A percentile compares a stretch with the other conserved stretches of the same genome.
Evolutionary conservation across 1,140 invertebrate species (phyloP).

Genomic region (Lepidostoma basale): DNA sequence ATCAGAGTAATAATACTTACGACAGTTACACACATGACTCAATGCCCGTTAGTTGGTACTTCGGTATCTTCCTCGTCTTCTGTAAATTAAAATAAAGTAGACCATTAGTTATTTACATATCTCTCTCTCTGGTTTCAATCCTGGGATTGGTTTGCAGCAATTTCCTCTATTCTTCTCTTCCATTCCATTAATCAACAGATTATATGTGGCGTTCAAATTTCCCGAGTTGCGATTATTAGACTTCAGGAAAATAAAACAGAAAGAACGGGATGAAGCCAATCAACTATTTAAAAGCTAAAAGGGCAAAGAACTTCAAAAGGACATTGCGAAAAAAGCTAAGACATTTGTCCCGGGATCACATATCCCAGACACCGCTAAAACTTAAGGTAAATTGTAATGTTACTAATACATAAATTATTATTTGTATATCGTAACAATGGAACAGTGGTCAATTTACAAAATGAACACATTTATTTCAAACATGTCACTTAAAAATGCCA

Average conservation of each 20-base stretch:
- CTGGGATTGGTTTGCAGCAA: too few relatives aligned
- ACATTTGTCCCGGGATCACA: conserved; percentile 74
- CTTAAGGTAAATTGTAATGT: conserved; percentile 57
- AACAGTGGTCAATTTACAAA: too few relatives aligned
- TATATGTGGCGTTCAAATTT: conserved; percentile 73
- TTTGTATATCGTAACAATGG: too few relatives aligned
- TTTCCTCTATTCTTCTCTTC: too few relatives aligned
- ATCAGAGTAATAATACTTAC: too few relatives aligned
- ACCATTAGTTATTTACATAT: too few relatives aligned
- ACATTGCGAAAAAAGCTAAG: conserved; percentile 87
- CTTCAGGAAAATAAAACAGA: conserved; percentile 92
- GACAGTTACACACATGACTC: conserved; percentile 15
- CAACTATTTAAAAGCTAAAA: conserved; percentile 92
- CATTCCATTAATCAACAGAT: conserved; percentile 56
- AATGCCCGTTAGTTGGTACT: conserved; percentile 54
- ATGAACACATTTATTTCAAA: too few relatives aligned
- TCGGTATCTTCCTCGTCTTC: conserved; percentile 60
- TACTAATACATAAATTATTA: too few relatives aligned
- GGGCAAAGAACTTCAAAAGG: conserved; percentile 88
- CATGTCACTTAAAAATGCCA: too few relatives aligned
- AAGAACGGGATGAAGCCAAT: conserved; percentile 86
- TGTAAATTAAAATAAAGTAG: conserved; percentile 48
- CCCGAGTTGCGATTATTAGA: conserved; percentile 90
- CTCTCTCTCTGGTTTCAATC: too few relatives aligned
- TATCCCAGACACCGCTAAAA: conserved; percentile 57